These are phyloP conservation scores for Coregonus clupeaformis DNA, from an alignment of 2,113 vertebrate species.

Conservation along the genomic window DNA sequence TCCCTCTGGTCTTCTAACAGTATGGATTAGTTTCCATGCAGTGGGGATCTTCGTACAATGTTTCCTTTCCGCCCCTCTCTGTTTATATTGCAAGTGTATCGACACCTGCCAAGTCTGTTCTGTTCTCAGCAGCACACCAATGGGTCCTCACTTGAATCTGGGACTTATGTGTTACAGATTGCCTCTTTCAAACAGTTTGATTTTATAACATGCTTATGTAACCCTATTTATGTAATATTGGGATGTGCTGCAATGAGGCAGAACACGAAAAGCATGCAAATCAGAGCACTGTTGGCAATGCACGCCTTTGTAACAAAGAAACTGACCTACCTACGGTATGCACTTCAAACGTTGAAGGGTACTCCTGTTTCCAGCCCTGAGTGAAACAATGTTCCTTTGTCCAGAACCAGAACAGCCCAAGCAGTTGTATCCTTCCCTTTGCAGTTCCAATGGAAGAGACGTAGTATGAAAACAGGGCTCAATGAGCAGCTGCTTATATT, in stretches of 20 bases:
- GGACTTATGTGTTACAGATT: too few species aligned
- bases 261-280: neutral
- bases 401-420: slow-evolving; percentile 11
- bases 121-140: neutral
- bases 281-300: neutral
- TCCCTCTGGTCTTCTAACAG: neutral
- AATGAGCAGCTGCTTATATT: slow-evolving; percentile 41
- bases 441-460: slow-evolving; percentile 4
- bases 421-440: slow-evolving; percentile 11
- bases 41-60: neutral
- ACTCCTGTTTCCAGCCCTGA: slow-evolving; percentile 15
- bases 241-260: neutral
- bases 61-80: neutral
- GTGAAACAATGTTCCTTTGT: neutral
- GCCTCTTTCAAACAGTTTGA: neutral
- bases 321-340: slow-evolving; percentile 39
- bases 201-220: slow-evolving; percentile 21
- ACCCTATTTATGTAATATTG: slow-evolving; percentile 7
- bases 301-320: neutral
- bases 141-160: too few species aligned
- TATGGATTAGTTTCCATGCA: neutral
- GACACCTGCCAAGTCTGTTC: neutral
- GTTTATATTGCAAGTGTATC: neutral
- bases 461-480: slow-evolving; percentile 12
- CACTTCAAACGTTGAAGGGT: slow-evolving; percentile 11